Evolutionary conservation across 2,888 invertebrate species (phyloP).

Genomic region (Acleris emargana): DNA sequence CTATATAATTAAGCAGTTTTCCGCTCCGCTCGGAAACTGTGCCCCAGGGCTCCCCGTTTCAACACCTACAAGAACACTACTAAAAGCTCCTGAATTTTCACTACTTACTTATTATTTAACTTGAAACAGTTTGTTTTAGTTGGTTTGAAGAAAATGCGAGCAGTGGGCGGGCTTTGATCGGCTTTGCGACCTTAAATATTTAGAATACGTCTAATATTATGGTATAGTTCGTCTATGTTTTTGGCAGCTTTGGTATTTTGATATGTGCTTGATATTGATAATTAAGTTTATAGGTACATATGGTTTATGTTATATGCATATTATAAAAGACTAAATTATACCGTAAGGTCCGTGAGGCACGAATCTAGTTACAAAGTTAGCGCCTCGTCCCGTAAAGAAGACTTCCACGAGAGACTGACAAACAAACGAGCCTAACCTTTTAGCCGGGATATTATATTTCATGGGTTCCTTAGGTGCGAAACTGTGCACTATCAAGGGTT

Average conservation of each 20-base stretch:
- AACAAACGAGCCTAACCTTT: too few relatives aligned
- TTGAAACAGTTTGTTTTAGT: constrained; percentile 19
- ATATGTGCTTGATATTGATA: too few relatives aligned
- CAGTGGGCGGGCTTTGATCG: not conserved
- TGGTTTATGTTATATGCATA: too few relatives aligned
- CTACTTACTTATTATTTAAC: constrained; percentile 29
- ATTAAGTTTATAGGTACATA: too few relatives aligned
- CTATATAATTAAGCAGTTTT: constrained; percentile 36
- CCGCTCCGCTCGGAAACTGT: constrained; percentile 24
- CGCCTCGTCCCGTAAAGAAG: too few relatives aligned
- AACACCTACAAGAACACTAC: constrained; percentile 33
- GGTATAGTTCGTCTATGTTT: not conserved
- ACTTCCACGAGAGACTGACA: too few relatives aligned
- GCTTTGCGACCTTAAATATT: constrained; percentile 13
- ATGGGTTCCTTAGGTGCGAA: too few relatives aligned
- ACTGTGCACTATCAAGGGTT: too few relatives aligned
- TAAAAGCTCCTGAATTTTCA: constrained; percentile 29
- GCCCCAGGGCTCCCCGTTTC: constrained; percentile 29
- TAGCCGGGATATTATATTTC: too few relatives aligned
- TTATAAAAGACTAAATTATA: too few relatives aligned
- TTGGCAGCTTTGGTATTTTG: not conserved
- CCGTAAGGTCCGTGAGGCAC: too few relatives aligned
- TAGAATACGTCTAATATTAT: not conserved
- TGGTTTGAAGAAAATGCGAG: constrained; percentile 8
- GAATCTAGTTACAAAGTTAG: too few relatives aligned